Evolutionary conservation across 2,113 vertebrate genomes (phyloP).

Genomic region (Grallaria varia): DNA sequence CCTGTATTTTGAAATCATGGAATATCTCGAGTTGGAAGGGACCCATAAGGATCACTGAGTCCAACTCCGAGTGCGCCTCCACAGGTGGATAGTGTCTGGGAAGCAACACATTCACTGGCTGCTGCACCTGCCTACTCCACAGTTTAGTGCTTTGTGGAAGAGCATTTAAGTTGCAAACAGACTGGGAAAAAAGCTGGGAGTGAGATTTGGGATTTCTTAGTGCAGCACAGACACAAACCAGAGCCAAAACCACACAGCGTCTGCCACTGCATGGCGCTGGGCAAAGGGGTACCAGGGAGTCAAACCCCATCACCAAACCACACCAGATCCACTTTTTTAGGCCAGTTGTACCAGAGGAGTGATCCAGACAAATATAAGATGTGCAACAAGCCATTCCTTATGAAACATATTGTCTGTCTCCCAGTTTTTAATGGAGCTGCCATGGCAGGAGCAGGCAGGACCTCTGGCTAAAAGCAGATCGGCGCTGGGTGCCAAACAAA

Average conservation of each 20-base stretch:
- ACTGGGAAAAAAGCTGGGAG: not conserved
- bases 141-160: not conserved
- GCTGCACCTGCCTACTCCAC: not conserved
- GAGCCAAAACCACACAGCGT: not conserved
- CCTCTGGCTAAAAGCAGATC: conserved; percentile 32
- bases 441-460: not conserved
- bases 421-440: not conserved
- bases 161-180: not conserved
- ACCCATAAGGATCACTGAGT: not conserved
- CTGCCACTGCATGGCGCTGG: rapidly evolving
- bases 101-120: rapidly evolving
- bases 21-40: not conserved
- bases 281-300: not conserved
- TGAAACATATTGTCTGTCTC: not conserved
- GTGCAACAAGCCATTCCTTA: not conserved
- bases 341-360: not conserved
- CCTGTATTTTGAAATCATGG: not conserved
- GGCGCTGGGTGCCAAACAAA: conserved; percentile 38
- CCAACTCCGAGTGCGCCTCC: rapidly evolving
- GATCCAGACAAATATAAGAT: not conserved
- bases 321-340: not conserved
- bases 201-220: not conserved
- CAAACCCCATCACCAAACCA: not conserved
- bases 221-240: not conserved
- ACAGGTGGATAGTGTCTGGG: rapidly evolving